Percentiles rank a stretch among this genome's conserved stretches.
Evolutionary conservation across 1,140 invertebrate species (phyloP).

Genomic region (Cotesia typhae): DNA sequence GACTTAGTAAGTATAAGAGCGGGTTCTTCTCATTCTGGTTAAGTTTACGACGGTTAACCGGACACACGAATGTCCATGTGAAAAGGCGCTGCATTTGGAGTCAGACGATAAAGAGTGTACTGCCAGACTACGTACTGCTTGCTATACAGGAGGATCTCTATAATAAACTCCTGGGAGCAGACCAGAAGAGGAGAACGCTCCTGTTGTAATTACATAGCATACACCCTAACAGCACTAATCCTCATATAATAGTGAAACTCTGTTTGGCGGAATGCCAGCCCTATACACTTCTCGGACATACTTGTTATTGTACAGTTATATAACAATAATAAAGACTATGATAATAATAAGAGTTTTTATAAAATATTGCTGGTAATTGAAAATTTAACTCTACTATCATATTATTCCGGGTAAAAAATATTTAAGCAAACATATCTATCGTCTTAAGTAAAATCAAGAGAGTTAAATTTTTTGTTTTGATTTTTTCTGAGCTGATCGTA

Average conservation of each 20-base stretch:
- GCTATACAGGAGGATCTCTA: constrained; percentile 27
- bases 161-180: constrained; percentile 38
- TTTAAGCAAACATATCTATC: too few relatives aligned
- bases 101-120: constrained; percentile 47
- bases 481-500: too few relatives aligned
- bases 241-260: constrained; percentile 45
- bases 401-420: too few relatives aligned
- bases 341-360: too few relatives aligned
- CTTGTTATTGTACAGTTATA: not conserved
- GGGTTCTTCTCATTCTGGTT: constrained; percentile 2
- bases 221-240: constrained; percentile 42
- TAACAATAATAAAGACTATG: not conserved
- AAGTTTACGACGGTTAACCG: constrained; percentile 28
- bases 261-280: constrained; percentile 48
- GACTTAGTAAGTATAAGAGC: not conserved
- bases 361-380: too few relatives aligned
- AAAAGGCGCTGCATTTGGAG: not conserved
- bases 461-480: not conserved
- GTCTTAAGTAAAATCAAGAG: too few relatives aligned
- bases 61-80: constrained; percentile 14
- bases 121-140: constrained; percentile 29
- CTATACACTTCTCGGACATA: constrained; percentile 2
- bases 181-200: not conserved
- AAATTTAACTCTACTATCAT: not conserved
- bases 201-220: constrained; percentile 46